phyloP scores from a whole-genome alignment of 2,888 invertebrate species.

The Ormyrus rosae region DNA sequence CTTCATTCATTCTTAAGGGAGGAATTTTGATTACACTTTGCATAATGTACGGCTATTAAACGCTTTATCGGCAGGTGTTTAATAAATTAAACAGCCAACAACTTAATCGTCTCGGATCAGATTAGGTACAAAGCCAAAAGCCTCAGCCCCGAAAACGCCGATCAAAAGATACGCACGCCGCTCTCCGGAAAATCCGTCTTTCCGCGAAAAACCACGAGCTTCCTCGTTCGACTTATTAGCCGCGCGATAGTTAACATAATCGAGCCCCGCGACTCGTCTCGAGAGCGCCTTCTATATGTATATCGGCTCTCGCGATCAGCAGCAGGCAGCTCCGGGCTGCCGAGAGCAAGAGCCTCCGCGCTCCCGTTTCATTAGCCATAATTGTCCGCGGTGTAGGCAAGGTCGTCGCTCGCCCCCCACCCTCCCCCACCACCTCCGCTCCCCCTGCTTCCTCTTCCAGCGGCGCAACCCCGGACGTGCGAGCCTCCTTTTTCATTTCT shows the following conservation, averaged over 20 bases:
- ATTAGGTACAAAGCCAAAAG: too few species aligned
- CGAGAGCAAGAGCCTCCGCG: neutral
- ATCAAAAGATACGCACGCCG: neutral
- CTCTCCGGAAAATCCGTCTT: neutral
- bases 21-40: too few species aligned
- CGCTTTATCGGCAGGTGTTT: too few species aligned
- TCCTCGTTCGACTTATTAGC: neutral
- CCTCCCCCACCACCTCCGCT: constrained; percentile 9
- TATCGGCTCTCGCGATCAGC: neutral
- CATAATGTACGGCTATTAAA: too few species aligned
- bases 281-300: constrained; percentile 10
- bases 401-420: constrained; percentile 20
- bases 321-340: neutral
- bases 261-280: constrained; percentile 20
- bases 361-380: constrained; percentile 52
- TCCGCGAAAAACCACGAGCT: neutral
- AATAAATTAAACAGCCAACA: too few species aligned
- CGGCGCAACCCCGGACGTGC: constrained; percentile 3
- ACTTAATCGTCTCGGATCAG: too few species aligned
- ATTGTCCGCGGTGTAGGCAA: constrained; percentile 45
- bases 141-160: too few species aligned
- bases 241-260: neutral
- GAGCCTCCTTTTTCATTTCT: constrained; percentile 38
- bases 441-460: constrained; percentile 23
- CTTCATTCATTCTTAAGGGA: too few species aligned